Evolutionary conservation across 2,113 vertebrate genomes (phyloP).

Genomic region (Lanius collurio): DNA sequence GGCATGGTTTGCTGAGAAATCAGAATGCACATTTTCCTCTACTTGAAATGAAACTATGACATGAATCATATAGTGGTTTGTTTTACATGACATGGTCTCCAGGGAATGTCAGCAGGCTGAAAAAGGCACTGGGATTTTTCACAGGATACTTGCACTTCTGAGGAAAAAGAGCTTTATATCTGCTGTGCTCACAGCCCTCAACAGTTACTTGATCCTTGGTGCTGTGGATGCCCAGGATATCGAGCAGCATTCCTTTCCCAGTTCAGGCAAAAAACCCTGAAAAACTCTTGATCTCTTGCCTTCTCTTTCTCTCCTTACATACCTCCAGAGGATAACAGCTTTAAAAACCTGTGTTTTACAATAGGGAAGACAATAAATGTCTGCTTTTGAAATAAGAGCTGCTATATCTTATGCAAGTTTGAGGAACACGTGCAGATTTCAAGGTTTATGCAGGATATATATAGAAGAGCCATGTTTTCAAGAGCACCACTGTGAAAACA

Average conservation of each 20-base stretch:
- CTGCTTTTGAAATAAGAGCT: not conserved
- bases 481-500: not conserved
- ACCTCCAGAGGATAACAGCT: not conserved
- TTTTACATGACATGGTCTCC: constrained; percentile 25
- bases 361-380: not conserved
- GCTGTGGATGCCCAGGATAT: not conserved
- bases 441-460: not conserved
- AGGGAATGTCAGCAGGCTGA: not conserved
- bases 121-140: not conserved
- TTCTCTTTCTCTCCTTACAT: not conserved
- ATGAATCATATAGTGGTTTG: constrained; percentile 21
- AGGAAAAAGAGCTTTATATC: not conserved
- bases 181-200: not conserved
- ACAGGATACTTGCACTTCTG: not conserved
- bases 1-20: not conserved
- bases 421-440: not conserved
- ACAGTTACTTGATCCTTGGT: not conserved
- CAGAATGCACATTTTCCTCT: not conserved
- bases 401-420: not conserved
- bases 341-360: not conserved
- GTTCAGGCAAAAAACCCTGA: not conserved
- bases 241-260: not conserved
- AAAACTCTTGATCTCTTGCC: not conserved
- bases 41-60: not conserved
- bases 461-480: not conserved